A percentile compares a stretch with the other conserved stretches of the same genome.
Evolutionary conservation across 2,797 vertebrate genomes (phyloP).

Genomic region (Apogon hyalosoma): DNA sequence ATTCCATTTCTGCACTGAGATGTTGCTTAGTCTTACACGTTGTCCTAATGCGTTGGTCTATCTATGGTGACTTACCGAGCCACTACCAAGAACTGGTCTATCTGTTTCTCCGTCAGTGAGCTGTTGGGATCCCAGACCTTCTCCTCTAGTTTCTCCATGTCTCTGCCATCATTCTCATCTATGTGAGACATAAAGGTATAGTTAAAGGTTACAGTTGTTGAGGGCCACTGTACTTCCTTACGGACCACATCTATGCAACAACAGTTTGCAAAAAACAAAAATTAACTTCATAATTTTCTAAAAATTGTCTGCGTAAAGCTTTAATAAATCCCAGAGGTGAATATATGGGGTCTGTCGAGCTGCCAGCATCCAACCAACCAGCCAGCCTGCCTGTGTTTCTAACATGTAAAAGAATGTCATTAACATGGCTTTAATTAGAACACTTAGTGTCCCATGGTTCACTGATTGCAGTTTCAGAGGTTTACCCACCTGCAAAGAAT

Average conservation of each 20-base stretch:
- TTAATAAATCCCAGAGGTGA: conserved; percentile 51
- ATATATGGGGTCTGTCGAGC: conserved; percentile 36
- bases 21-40: too few species aligned
- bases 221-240: not conserved
- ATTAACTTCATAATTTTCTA: not conserved
- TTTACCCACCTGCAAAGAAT: conserved; percentile 63
- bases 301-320: conserved; percentile 14
- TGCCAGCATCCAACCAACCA: conserved; percentile 36
- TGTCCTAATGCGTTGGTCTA: not conserved
- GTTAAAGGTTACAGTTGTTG: not conserved
- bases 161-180: conserved; percentile 93
- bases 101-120: conserved; percentile 94
- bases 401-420: conserved; percentile 57
- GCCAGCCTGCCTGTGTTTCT: conserved; percentile 32
- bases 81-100: conserved; percentile 97
- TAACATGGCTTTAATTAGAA: conserved; percentile 65
- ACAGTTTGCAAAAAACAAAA: conserved; percentile 9
- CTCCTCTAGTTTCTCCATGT: conserved; percentile 94
- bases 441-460: conserved; percentile 36
- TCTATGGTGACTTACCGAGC: conserved; percentile 89
- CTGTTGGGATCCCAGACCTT: conserved; percentile 95
- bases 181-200: conserved; percentile 30
- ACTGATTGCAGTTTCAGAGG: conserved; percentile 57
- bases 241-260: not conserved
- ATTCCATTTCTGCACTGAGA: too few species aligned